Conservation (phyloP, 2,888 invertebrate species). For the Amiota mariae region DNA sequence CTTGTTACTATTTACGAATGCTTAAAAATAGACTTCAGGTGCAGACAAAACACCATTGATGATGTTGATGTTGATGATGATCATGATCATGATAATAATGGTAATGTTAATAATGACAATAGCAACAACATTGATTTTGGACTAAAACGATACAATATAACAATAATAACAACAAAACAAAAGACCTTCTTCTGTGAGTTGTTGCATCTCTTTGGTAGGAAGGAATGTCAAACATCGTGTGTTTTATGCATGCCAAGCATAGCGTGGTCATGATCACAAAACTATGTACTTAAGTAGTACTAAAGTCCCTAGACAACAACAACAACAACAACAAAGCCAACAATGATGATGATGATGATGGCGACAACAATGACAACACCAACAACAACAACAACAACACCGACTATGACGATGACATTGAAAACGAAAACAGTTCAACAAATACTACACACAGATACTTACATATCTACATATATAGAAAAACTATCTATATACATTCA, state of each 20-base stretch:
- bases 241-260: constrained; percentile 66
- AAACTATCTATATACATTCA: neutral
- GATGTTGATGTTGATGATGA: constrained; percentile 47
- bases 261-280: constrained; percentile 44
- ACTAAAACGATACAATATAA: constrained; percentile 42
- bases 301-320: neutral
- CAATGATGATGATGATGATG: too few species aligned
- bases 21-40: constrained; percentile 64
- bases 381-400: neutral
- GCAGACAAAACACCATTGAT: constrained; percentile 41
- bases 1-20: constrained; percentile 64
- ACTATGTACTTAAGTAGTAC: neutral
- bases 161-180: constrained; percentile 37
- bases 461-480: constrained; percentile 27
- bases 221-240: constrained; percentile 67
- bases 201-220: constrained; percentile 36
- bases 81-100: constrained; percentile 56
- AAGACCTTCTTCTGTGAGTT: constrained; percentile 47
- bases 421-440: constrained; percentile 60
- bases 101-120: neutral
- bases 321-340: neutral
- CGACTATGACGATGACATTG: constrained; percentile 51
- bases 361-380: neutral
- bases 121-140: neutral
- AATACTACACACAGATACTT: constrained; percentile 33